Base-by-base conservation (phyloP, 2,888 invertebrate species). In the Dugesia japonica region DNA sequence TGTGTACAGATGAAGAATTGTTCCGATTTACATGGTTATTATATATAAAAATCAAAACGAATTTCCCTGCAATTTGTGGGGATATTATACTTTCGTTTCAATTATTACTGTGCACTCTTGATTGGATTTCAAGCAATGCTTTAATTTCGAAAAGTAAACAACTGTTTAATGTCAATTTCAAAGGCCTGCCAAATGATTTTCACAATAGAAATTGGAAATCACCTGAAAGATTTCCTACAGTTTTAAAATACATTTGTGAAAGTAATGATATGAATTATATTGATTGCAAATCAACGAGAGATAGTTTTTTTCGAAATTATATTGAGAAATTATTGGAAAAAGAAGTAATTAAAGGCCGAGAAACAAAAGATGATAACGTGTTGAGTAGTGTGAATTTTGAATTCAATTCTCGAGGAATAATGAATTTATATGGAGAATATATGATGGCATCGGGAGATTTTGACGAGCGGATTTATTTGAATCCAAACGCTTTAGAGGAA, bases 61-160 rank as follows among this genome's bases (percentile, higher is more conserved):
- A 91, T 82, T 90, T 91, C 82, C 89, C 90, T 71, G 89, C 89
- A 76, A 90, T 92, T 28, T 90, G 91, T 73, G 91, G 93, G 83
- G 95, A 97, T 85, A 86, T 98, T 77, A 92, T 98, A 0, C 92
- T 91, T 83, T 94, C 92, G 79, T 93, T 91, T 83, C 94, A 95
- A 85, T 87, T 97, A 73, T 86, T 98, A 73, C 86, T 94, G 77
- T 91, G 92, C 78, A 91, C 92, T 83, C 88, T 94, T 80, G 95
- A 98, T 87, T 89, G 92, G 83, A 89, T 73, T n/a, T 23, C 28
- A 27, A 88, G 88, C 78, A 94, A 94, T 86, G 91, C 91, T 38
- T 87, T 92, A 78, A 86, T 90, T 82, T 88, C 90, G 75, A 89
- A 89, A 81, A 87, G 92, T 79, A 88, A 87, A 81, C 94, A 94